Base-by-base conservation (phyloP, 2,888 invertebrate species). In the Lithophane semibrunnea region DNA sequence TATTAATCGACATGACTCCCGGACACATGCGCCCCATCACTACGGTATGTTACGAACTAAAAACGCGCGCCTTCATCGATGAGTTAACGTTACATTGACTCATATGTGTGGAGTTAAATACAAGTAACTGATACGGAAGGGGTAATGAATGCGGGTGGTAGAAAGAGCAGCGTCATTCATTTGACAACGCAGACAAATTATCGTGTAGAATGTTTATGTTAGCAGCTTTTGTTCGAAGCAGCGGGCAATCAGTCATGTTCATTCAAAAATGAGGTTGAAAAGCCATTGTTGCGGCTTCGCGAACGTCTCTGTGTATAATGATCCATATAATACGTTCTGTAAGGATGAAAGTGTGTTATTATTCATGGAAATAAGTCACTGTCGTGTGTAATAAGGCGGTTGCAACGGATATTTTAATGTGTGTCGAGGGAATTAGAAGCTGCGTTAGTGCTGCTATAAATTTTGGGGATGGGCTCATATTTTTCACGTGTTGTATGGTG, bases 1-100 rank as follows among this genome's bases (percentile, higher is more conserved):
- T 96, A 96, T 96, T 96, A 96, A 96, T 96, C 95, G 95, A 94
- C 95, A 94, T 88, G 90, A 94, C 96, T 96, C 95, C 96, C 94
- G 95, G 93, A 91, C 91, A 91, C 91, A 93, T 92, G 90, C 88
- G 88, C 88, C 89, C 86, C 90, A 86, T 89, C 92, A 91, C 93
- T 90, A 89, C 18, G 70, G 16, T 60, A 82, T 73, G 61, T 76
- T 70, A 66, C 65, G 47, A 79, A 80, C 77, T 71, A 66, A 80
- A 74, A 79, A 69, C 47, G 37, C n/a, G 29, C 73, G 67, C 80
- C 61, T 67, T 58, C 13, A 89, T 88, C 82, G 84, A 78, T 73
- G 60, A 73, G 73, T 80, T 64, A 56, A 13, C 12, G n/a, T 75
- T 90, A 80, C 93, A 93, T 88, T 82, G 91, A 83, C 52, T 77